Percentiles rank a stretch among this genome's conserved stretches.
phyloP scores from a whole-genome alignment of 2,113 vertebrate species.

The Buteo buteo region DNA sequence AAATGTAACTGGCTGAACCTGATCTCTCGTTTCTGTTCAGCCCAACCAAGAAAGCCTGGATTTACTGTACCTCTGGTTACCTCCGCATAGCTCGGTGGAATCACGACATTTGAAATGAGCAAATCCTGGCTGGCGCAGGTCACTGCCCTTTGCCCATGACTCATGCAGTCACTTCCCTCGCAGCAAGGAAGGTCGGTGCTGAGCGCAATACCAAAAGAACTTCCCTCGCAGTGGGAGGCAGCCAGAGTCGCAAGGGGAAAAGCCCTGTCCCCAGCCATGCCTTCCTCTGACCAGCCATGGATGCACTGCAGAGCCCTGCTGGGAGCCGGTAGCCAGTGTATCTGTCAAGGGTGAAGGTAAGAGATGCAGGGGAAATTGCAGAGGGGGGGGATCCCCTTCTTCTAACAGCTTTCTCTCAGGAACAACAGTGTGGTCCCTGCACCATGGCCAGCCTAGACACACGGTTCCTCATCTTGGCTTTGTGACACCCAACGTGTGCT shows the following conservation, averaged over 20 bases:
- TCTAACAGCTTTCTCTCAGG: not conserved
- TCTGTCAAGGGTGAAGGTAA: not conserved
- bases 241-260: not conserved
- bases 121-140: not conserved
- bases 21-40: not conserved
- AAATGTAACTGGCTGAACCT: constrained; percentile 39
- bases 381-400: not conserved
- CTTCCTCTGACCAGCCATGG: not conserved
- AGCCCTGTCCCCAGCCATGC: not conserved
- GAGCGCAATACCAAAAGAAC: not conserved
- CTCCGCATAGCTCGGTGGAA: not conserved
- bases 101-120: not conserved
- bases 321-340: rapidly evolving
- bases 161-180: not conserved
- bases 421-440: not conserved
- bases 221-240: not conserved
- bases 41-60: not conserved
- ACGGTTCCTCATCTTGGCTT: not conserved
- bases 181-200: not conserved
- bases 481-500: not conserved
- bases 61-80: not conserved
- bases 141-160: not conserved
- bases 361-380: not conserved
- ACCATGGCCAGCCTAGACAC: not conserved
- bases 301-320: not conserved